Base-by-base conservation (phyloP, 2,888 invertebrate species). In the Cyaniris semiargus region DNA sequence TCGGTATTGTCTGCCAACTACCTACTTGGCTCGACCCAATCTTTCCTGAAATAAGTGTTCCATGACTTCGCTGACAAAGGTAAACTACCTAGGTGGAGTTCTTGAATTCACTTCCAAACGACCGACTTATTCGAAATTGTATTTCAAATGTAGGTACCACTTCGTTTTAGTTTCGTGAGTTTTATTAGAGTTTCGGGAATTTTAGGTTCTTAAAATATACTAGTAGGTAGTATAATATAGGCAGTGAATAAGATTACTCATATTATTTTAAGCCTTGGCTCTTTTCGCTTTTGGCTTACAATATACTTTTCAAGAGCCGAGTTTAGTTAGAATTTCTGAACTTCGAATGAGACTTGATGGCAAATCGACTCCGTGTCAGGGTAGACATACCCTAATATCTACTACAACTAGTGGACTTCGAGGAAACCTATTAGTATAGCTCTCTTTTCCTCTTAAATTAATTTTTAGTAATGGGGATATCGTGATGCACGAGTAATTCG, bases 1-100 rank as follows among this genome's bases (percentile, higher is more conserved):
- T 72, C 18, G 56, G 56, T 38, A 76, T 76, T 76, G 71, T 71
- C 58, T 76, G 72, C 76, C 60, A 38, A 44, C 60, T 76, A 76
- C 76, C 60, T 72, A 76, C 72, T 76, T 76, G 76, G 76, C 76
- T 72, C 76, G 38, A 56, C 21, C 34, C 76, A 53, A 76, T 76
- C 76, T 76, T 23, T 56, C 71, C 38, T 53, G 58, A 76, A 23
- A 72, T 72, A 76, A 76, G 56, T 71, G 53, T 71, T 53, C 56
- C 53, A 70, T 76, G 56, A 56, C 71, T 71, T 56, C 21, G 76
- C 70, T 38, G 56, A 76, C 76, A 76, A 76, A 76, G 76, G 76
- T 76, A 71, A 56, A 76, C 56, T 71, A 71, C 56, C 76, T 70
- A 71, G 60, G 23, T 60, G 60, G 56, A 70, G 76, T 58, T 70